phyloP scores from a whole-genome alignment of 2,797 vertebrate genomes.

The Naso thynnoides region DNA sequence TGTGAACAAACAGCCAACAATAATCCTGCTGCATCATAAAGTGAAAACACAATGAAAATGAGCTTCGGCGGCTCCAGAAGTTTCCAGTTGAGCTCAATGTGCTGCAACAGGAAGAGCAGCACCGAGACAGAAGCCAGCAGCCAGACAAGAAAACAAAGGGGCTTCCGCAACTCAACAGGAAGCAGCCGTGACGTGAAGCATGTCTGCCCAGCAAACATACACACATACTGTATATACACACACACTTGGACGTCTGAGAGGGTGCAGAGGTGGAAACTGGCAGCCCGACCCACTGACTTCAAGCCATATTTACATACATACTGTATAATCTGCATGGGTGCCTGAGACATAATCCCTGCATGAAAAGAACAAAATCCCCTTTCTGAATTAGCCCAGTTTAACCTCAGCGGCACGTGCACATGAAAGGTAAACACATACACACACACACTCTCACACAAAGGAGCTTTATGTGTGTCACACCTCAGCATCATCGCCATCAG shows the following conservation, averaged over 20 bases:
- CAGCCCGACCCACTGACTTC: conserved; percentile 2
- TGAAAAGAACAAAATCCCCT: conserved; percentile 67
- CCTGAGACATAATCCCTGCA: conserved; percentile 60
- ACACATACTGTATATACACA: background rate
- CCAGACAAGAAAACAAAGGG: conserved; percentile 74
- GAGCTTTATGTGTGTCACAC: conserved; percentile 37
- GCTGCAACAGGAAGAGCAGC: conserved; percentile 70
- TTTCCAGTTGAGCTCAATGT: conserved; percentile 48
- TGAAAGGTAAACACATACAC: conserved; percentile 52
- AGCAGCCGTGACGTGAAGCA: conserved; percentile 60
- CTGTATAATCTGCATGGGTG: conserved; percentile 64
- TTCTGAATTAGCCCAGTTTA: conserved; percentile 71
- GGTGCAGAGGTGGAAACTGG: conserved; percentile 12
- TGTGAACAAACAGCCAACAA: background rate
- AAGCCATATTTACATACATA: conserved; percentile 50
- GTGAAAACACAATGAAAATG: conserved; percentile 30
- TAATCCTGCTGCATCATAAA: background rate
- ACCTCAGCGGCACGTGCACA: conserved; percentile 47
- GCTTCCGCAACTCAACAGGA: conserved; percentile 82
- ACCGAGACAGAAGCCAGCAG: conserved; percentile 58
- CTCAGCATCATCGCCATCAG: conserved; percentile 27
- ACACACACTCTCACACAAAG: conserved; percentile 12
- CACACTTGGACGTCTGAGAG: background rate
- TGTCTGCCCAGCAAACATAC: conserved; percentile 55
- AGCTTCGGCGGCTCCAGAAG: conserved; percentile 32